Evolutionary conservation across 1,140 invertebrate species (phyloP).

Genomic region (Bemisia tabaci): DNA sequence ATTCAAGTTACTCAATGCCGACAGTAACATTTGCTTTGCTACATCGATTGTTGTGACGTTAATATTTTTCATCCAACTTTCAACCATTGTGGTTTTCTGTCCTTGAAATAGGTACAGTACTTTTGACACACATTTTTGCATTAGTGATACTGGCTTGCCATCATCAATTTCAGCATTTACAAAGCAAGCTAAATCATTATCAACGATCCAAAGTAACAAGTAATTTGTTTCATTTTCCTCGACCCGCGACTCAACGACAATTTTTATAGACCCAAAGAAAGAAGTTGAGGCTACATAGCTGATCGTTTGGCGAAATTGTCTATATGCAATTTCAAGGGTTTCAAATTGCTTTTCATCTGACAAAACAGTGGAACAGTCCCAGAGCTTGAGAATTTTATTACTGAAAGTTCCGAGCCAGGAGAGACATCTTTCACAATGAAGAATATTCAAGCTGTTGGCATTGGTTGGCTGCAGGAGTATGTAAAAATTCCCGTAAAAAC

Average conservation of each 20-base stretch:
- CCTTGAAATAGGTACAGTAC: not conserved
- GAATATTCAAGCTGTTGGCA: not conserved
- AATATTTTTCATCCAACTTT: not conserved
- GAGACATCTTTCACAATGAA: not conserved
- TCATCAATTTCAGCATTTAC: not conserved
- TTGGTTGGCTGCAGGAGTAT: not conserved
- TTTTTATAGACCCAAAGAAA: not conserved
- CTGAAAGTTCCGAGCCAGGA: not conserved
- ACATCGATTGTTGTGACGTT: not conserved
- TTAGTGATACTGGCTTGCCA: not conserved
- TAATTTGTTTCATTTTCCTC: not conserved
- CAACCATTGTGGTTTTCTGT: not conserved
- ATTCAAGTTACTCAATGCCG: not conserved
- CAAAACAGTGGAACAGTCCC: not conserved
- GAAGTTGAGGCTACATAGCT: not conserved
- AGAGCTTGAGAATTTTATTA: not conserved
- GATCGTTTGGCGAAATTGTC: not conserved
- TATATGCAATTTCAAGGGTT: not conserved
- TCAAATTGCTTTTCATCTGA: not conserved
- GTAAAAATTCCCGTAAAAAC: not conserved
- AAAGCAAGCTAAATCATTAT: not conserved
- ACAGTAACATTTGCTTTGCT: not conserved
- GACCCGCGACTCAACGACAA: not conserved
- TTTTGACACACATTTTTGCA: not conserved
- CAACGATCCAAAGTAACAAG: not conserved